Base-by-base conservation (phyloP, 2,797 vertebrate species). In the Pachyuromys duprasi region DNA sequence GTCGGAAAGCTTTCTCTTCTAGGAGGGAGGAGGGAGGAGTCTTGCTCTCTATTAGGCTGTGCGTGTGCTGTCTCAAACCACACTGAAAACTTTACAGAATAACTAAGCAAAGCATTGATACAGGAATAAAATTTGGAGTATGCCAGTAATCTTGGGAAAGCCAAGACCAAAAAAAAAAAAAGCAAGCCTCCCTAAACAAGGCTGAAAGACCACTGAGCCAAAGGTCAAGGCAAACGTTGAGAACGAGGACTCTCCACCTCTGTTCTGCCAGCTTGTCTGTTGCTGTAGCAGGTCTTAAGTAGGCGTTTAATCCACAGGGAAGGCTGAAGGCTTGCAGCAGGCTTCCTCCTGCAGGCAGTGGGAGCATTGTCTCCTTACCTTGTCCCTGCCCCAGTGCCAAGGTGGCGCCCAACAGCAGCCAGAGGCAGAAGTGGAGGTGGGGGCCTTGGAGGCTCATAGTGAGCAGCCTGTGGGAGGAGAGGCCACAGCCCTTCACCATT, bases 331-430 rank as follows among this genome's bases (percentile, higher is more conserved):
- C 28, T 5, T 7, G 11, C 17, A n/a, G 17, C 28, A 33, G 49
- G 18, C 63, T 39, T 53, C 18, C 0, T 67, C 49, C 20, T 13
- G 0, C 0, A 2, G 65, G 86, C 28, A 33, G 0, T 0, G 17
- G 12, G 39, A 69, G 12, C 18, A 39, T 11, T 0, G 3, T 33
- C 31, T 69, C 86, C 94, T 97, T 95, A 97, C 96, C 97, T 89
- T 45, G 96, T 80, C 80, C 91, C 55, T n/a, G 93, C 49, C 86
- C 22, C 3, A 2, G 49, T n/a, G 74, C 94, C 83, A 94, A 42
- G 17, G 88, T 7, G 17, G 79, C 11, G 0, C 91, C n/a, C 89
- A 97, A 83, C 75, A 95, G 95, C 82, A 96, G 88, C 57, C 94
- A 96, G 60, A 96, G 72, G 75, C 79, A 26, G 60, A 72, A 0